Percentiles rank a stretch among this genome's conserved stretches.
Evolutionary conservation across 2,888 invertebrate species (phyloP).

Genomic region (Eudasyphora cyanicolor): DNA sequence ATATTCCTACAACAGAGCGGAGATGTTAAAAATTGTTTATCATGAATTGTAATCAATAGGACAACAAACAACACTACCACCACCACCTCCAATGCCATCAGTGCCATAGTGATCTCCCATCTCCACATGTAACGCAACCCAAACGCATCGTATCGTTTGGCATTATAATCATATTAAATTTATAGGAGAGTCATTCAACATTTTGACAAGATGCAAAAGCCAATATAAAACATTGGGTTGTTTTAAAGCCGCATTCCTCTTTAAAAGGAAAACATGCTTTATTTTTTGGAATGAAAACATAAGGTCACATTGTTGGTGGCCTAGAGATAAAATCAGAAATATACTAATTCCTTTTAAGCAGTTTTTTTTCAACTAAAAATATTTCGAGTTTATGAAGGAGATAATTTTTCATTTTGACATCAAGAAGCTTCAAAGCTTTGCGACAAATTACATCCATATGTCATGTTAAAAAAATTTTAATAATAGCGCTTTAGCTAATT

Average conservation of each 20-base stretch:
- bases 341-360: too few species aligned
- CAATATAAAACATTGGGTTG: too few species aligned
- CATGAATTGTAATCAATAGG: constrained; percentile 21
- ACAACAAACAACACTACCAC: too few species aligned
- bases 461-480: too few species aligned
- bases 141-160: constrained; percentile 9
- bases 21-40: constrained; percentile 33
- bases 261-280: background rate
- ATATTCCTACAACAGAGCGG: background rate
- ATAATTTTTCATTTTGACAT: too few species aligned
- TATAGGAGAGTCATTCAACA: constrained; percentile 21
- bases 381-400: too few species aligned
- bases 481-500: too few species aligned
- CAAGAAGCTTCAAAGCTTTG: too few species aligned
- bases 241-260: background rate
- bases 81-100: constrained; percentile 35
- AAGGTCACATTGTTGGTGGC: background rate
- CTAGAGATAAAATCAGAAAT: background rate
- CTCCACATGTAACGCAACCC: constrained; percentile 29
- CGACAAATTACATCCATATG: too few species aligned
- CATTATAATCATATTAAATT: constrained; percentile 55
- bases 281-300: background rate
- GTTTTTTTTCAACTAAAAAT: too few species aligned
- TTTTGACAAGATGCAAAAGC: background rate
- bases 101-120: constrained; percentile 19